phyloP scores from a whole-genome alignment of 2,888 invertebrate genomes.

The Caradrina clavipalpis region DNA sequence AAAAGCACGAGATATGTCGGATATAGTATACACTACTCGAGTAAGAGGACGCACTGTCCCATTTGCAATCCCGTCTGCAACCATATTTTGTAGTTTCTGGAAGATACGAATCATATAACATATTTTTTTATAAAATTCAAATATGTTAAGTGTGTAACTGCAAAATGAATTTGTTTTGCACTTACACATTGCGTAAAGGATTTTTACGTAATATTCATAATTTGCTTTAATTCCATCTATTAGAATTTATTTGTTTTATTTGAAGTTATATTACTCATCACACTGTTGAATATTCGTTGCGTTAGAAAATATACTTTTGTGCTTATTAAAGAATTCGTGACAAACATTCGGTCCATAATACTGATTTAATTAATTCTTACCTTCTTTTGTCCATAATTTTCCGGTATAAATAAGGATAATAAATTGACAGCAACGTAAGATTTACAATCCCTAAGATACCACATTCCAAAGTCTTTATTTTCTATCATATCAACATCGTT shows the following conservation, averaged over 20 bases:
- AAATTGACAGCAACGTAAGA: not conserved
- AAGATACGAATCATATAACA: not conserved
- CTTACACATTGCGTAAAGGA: too few species aligned
- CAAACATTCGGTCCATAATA: not conserved
- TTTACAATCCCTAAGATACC: not conserved
- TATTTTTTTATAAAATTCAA: too few species aligned
- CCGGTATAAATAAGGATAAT: not conserved
- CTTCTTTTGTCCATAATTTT: not conserved
- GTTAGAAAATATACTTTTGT: too few species aligned
- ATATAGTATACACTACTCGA: conserved; percentile 14
- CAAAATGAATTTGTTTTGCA: too few species aligned
- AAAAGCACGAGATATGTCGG: conserved; percentile 14
- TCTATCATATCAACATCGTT: not conserved
- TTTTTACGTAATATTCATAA: too few species aligned
- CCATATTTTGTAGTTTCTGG: not conserved
- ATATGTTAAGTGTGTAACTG: too few species aligned
- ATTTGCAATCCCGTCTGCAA: conserved; percentile 15
- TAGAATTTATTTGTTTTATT: too few species aligned
- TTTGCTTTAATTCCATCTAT: too few species aligned
- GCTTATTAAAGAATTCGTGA: too few species aligned
- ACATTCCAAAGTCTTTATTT: conserved; percentile 23
- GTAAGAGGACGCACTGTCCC: conserved; percentile 7
- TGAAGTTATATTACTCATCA: too few species aligned
- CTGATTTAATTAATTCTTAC: not conserved
- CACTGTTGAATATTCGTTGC: too few species aligned